These are phyloP conservation scores for Scotopteryx bipunctaria DNA, from an alignment of 2,888 invertebrate genomes.

Conservation along the genomic window DNA sequence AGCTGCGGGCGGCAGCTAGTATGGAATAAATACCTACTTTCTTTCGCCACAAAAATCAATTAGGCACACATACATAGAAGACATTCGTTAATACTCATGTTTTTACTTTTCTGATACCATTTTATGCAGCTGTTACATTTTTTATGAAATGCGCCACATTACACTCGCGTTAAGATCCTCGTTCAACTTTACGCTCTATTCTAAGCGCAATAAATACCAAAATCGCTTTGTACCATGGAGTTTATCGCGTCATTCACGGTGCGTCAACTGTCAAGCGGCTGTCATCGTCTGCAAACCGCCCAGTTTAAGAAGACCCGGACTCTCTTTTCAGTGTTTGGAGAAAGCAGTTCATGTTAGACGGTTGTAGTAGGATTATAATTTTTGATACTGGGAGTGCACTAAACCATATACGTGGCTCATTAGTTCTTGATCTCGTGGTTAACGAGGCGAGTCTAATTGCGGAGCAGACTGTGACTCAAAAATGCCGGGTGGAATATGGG, in stretches of 20 bases:
- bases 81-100: too few species aligned
- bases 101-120: slow-evolving; percentile 10
- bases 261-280: slow-evolving; percentile 62
- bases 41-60: too few species aligned
- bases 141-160: slow-evolving; percentile 17
- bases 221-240: slow-evolving; percentile 37
- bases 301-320: slow-evolving; percentile 40
- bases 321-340: neutral
- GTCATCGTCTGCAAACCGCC: slow-evolving; percentile 52
- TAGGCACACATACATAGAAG: too few species aligned
- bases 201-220: slow-evolving; percentile 37
- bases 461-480: slow-evolving; percentile 57
- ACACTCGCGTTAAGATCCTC: slow-evolving; percentile 4
- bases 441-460: slow-evolving; percentile 77
- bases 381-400: slow-evolving; percentile 73
- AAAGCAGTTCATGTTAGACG: slow-evolving; percentile 42
- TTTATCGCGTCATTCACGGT: slow-evolving; percentile 53
- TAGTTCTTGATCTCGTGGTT: slow-evolving; percentile 73
- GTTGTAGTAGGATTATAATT: slow-evolving; percentile 64
- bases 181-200: slow-evolving; percentile 42
- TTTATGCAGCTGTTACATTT: slow-evolving; percentile 18
- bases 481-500: slow-evolving; percentile 55
- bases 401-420: slow-evolving; percentile 77
- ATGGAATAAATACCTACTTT: too few species aligned
- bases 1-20: too few species aligned